Base-by-base conservation (phyloP, 2,888 invertebrate species). In the Amblyteles armatorius region DNA sequence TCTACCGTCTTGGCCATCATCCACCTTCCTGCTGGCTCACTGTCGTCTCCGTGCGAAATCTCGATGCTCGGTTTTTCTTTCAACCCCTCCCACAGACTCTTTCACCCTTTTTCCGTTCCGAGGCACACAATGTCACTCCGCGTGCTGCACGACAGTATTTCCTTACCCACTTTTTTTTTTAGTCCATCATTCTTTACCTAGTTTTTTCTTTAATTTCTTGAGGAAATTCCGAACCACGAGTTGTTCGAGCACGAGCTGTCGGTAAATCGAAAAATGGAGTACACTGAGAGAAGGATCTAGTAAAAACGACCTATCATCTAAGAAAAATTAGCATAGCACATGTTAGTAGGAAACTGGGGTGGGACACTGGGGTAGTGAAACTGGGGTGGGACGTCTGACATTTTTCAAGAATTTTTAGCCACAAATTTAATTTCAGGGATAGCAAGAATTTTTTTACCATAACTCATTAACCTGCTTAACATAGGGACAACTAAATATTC, bases 1-100 rank as follows among this genome's bases (percentile, higher is more conserved):
- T 73, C 84, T 63, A 74, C 13, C 81, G 67, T 80, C 71, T 77
- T 73, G 44, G 72, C 57, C 50, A 73, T 78, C 60, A 63, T 78
- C 69, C 44, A 74, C 78, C 44, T 81, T 69, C 55, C 63, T 4
- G 80, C 78, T 73, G 60, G 72, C 63, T 78, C 77, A 48, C 63
- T 81, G 78, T 78, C 78, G 55, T 74, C 65, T 33, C 19, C 44
- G 44, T 48, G 26, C 26, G 16, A 72, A 69, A 74, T 57, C 60
- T 33, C 22, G 67, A 26, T 52, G 40, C 40, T 22, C 33, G 67
- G 19, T 73, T 68, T 9, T 1, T n/a, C 22, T 36, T 69, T 48
- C 77, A 50, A 11, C 55, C 33, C 63, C 48, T 6, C 16, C 74
- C 67, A 29, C 13, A 40, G 55, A 22, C 36, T 67, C 29, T 55